phyloP scores from a whole-genome alignment of 2,113 vertebrate species.

The Myrmecophaga tridactyla region DNA sequence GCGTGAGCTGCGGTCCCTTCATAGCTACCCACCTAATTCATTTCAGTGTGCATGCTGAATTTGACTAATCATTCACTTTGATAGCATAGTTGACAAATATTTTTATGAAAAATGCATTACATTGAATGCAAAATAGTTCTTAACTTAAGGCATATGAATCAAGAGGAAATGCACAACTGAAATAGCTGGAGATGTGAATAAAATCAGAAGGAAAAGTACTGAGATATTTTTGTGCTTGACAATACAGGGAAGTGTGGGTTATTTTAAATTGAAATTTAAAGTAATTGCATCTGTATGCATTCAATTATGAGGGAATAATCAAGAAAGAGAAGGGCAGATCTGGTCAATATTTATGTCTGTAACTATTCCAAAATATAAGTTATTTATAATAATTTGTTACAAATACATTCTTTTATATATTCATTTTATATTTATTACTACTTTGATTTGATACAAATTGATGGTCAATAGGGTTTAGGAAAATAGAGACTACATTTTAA shows the following conservation, averaged over 20 bases:
- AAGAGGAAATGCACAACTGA: not conserved
- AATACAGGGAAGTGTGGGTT: not conserved
- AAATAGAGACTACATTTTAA: not conserved
- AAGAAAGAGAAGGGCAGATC: not conserved
- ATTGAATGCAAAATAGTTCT: not conserved
- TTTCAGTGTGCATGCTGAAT: not conserved
- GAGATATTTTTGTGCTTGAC: not conserved
- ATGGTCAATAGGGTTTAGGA: not conserved
- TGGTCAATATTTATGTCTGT: not conserved
- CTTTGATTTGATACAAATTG: not conserved
- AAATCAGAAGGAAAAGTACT: not conserved
- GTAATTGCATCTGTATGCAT: not conserved
- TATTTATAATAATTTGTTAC: not conserved
- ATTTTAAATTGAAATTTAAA: not conserved
- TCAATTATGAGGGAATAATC: not conserved
- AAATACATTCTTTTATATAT: not conserved
- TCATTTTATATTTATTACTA: not conserved
- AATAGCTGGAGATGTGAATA: not conserved
- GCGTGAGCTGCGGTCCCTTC: not conserved
- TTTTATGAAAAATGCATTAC: not conserved
- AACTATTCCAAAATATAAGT: not conserved
- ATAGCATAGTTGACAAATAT: not conserved
- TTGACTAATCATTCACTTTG: slow-evolving; percentile 28
- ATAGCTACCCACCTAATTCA: not conserved
- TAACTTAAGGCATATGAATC: not conserved